Base-by-base conservation (phyloP, 2,113 vertebrate species). In the Myocastor coypus region DNA sequence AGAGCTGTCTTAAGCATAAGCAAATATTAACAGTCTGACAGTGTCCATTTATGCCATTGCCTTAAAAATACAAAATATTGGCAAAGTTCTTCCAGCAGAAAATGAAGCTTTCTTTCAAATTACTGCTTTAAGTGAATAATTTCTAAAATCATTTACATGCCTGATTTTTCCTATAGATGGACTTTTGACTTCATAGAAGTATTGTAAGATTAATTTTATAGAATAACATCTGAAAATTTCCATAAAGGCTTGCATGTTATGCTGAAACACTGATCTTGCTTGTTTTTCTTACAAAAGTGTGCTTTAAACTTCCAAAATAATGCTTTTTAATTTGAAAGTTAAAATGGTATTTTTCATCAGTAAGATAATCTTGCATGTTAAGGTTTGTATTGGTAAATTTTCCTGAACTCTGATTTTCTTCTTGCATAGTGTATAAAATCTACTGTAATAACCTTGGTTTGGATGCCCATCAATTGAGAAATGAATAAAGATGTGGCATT, bases 151-250 rank as follows among this genome's bases (percentile, higher is more conserved):
- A 83, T 93, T 91, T 97, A 30, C 40, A 9, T 87, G 59, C 37
- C 42, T 46, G 32, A 94, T 10, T 85, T 66, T 96, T 73, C 94
- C 28, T 94, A 9, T 40, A 92, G 34, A 92, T 91, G 19, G 22
- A 77, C 9, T 34, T 94, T 91, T 95, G 83, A 96, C 94, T 97
- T 96, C 64, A 50, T 37, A 95, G 93, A 97, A 95, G 52, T 75
- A 59, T 86, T 12, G 30, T 52, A 94, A 94, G 30, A 52, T 94
- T 96, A 64, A 89, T 92, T 96, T 91, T 96, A 80, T 84, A 89
- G 66, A 90, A 87, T 91, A 66, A 94, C 4, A 87, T 68, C 3
- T 82, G 42, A 66, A 32, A 80, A 77, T 37, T 91, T 80, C 5
- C 7, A 87, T 92, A 46, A 88, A 92, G 17, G 20, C 40, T 75